phyloP scores from a whole-genome alignment of 2,888 invertebrate species.

The Empis livida region DNA sequence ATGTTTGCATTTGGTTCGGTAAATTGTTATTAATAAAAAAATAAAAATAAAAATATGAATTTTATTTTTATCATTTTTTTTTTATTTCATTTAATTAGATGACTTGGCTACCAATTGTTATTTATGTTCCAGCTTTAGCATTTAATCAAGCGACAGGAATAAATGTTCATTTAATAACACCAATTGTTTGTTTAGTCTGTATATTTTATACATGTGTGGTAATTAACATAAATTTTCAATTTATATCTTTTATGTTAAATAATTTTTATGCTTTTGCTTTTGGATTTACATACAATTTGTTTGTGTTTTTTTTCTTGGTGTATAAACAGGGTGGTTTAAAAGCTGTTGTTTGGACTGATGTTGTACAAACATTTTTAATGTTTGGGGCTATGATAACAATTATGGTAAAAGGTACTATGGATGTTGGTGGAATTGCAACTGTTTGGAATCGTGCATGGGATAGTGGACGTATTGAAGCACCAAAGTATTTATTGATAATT shows the following conservation, averaged over 20 bases:
- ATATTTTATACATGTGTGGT: slow-evolving; percentile 70
- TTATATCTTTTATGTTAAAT: too few species aligned
- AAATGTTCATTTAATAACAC: slow-evolving; percentile 58
- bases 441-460: slow-evolving; percentile 44
- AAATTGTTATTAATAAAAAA: slow-evolving; percentile 7
- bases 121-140: slow-evolving; percentile 59
- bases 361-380: slow-evolving; percentile 55
- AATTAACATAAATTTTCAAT: too few species aligned
- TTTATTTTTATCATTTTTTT: neutral
- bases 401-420: slow-evolving; percentile 47
- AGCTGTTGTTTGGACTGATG: slow-evolving; percentile 60
- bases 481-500: slow-evolving; percentile 38
- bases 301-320: neutral
- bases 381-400: slow-evolving; percentile 53
- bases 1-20: slow-evolving; percentile 52
- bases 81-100: slow-evolving; percentile 36
- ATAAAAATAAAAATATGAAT: neutral
- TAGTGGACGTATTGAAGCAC: slow-evolving; percentile 47
- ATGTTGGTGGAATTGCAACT: slow-evolving; percentile 48
- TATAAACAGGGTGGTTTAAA: slow-evolving; percentile 48
- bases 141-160: slow-evolving; percentile 70
- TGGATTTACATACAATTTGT: too few species aligned
- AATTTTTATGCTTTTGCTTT: too few species aligned
- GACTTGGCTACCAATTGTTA: slow-evolving; percentile 57
- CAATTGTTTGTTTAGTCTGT: slow-evolving; percentile 60